These are phyloP conservation scores for Clarias batrachus DNA, from an alignment of 2,113 vertebrate genomes.

Conservation along the genomic window DNA sequence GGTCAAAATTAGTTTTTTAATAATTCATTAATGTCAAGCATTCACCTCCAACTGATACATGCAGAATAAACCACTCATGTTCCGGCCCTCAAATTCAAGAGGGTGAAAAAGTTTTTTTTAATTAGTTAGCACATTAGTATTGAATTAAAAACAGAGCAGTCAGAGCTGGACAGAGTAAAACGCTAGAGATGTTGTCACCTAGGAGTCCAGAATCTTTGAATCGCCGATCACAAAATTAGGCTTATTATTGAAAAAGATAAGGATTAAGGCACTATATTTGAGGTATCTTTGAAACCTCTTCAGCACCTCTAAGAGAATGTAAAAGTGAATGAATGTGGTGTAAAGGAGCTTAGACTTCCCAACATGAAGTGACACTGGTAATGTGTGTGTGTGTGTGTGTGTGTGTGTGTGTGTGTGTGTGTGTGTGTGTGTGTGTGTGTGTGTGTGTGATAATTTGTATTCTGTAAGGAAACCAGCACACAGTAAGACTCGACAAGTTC, in stretches of 20 bases:
- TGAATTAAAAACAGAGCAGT: too few relatives aligned
- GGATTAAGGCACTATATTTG: background rate
- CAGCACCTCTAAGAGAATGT: background rate
- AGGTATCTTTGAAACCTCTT: background rate
- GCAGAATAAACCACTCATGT: background rate
- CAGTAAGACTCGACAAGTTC: background rate
- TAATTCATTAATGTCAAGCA: background rate
- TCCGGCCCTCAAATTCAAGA: background rate
- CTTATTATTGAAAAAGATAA: background rate
- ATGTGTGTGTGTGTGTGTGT: background rate
- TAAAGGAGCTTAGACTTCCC: background rate
- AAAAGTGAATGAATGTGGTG: background rate
- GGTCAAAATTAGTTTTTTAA: background rate
- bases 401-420: too few relatives aligned
- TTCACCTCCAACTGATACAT: background rate
- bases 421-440: too few relatives aligned
- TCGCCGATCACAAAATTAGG: background rate
- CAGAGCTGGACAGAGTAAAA: background rate
- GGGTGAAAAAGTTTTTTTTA: background rate
- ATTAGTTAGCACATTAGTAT: too few relatives aligned
- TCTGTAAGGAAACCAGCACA: background rate
- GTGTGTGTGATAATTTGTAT: too few relatives aligned
- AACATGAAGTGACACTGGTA: background rate
- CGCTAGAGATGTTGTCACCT: background rate
- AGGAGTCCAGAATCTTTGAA: background rate